Base-by-base conservation (phyloP, 2,797 vertebrate genomes). In the Morelia viridis region DNA sequence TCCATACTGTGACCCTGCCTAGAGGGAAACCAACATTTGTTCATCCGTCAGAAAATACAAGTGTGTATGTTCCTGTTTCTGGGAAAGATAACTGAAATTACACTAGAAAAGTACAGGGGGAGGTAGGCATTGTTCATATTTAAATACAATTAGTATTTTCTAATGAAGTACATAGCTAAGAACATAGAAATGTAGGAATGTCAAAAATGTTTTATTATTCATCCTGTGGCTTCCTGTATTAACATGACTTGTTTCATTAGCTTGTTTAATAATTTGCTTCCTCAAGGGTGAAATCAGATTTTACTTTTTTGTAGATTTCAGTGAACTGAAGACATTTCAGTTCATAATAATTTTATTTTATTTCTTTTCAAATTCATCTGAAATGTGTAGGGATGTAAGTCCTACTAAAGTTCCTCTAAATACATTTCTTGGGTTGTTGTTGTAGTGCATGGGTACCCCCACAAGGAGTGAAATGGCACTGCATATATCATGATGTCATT, bases 1-100 rank as follows among this genome's bases (percentile, higher is more conserved):
- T 31, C 8, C 94, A 93, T 93, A 57, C 53, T 93, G 57, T 83
- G 94, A 0, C 35, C 96, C 90, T 93, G 58, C 87, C 85, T 90
- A 85, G 56, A 91, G 91, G 83, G 15, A 71, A 87, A 76, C 89
- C 91, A 76, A 80, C 58, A 92, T n/a, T n/a, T 92, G 57, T 89
- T 96, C 87, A 64, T 22, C 12, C n/a, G 0, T 92, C 0, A 87
- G 65, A 60, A 91, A 88, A 89, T 65, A 76, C 41, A 86, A 91
- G n/a, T 56, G 53, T 12, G 60, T 5, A 1, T 90, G 62, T 68
- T 87, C 2, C 58, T 22, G 50, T 6, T 28, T 17, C 76, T 71
- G 56, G 5, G 10, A 89, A 61, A 57, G 41, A 91, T 6, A 85
- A 46, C 88, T 46, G 5, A 76, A 58, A n/a, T 50, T 57, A 31